Conservation (phyloP, 2,113 vertebrate species). For the Cyprinodon brontotheroides region DNA sequence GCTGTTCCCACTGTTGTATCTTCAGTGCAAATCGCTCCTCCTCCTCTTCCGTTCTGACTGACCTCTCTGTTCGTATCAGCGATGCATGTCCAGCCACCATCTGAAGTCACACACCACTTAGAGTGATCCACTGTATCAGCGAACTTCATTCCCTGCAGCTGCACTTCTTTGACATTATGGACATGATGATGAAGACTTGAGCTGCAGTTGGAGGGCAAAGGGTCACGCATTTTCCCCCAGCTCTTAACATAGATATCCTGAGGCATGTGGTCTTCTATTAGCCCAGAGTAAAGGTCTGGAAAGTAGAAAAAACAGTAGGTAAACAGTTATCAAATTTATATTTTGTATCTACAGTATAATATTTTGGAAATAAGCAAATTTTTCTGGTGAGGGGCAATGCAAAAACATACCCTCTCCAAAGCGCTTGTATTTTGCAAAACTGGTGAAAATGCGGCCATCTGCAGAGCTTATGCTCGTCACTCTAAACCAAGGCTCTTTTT, state of each 20-base stretch:
- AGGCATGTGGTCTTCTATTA: conserved; percentile 2
- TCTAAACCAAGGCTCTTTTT: conserved; percentile 16
- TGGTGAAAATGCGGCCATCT: conserved; percentile 16
- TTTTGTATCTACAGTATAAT: no score
- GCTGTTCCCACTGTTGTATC: not conserved
- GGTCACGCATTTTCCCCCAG: conserved; percentile 35
- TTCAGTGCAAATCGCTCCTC: conserved; percentile 60
- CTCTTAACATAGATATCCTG: conserved; percentile 48
- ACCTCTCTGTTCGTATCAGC: conserved; percentile 65
- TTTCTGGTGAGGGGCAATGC: not conserved
- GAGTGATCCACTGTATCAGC: conserved; percentile 57
- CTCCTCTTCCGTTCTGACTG: conserved; percentile 61
- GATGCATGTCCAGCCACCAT: conserved; percentile 44
- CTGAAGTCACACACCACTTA: conserved; percentile 56
- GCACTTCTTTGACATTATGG: conserved; percentile 42
- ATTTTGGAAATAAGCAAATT: not conserved
- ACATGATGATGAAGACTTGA: conserved; percentile 4
- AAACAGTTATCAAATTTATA: not conserved
- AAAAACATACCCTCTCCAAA: conserved; percentile 57
- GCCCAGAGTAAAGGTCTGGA: conserved; percentile 66
- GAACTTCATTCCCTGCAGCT: not conserved
- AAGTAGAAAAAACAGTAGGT: not conserved
- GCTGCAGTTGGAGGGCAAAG: conserved; percentile 51
- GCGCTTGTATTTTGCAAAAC: conserved; percentile 59
- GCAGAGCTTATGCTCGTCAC: conserved; percentile 1